Base-by-base conservation (phyloP, 1,140 invertebrate species). In the Drosophila lini region DNA sequence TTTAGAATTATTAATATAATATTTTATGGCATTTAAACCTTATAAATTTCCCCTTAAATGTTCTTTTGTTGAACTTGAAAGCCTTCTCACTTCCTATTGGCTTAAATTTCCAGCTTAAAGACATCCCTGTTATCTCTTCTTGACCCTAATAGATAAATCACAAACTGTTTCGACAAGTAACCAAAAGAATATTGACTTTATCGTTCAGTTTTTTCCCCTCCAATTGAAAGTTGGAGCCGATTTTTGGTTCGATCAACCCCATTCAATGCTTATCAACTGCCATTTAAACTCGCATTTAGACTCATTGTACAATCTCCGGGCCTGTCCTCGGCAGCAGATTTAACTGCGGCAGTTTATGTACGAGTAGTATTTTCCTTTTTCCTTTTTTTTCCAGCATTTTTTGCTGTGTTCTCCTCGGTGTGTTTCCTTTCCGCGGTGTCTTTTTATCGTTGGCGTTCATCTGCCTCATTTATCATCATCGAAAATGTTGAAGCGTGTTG, bases 381-480 rank as follows among this genome's bases (percentile, higher is more conserved):
- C 44, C 44, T 60, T 63, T 41, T 32, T 32, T 28, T 42, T 71
- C 34, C 52, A 25, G 52, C 52, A 55, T 55, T 38, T 70, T 48
- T 55, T 34, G 36, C 42, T 36, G 63, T 25, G 52, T 71, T 41
- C 65, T 71, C 63, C 16, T 5, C 42, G 11, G 10, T 42, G 16
- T 65, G 45, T 32, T 63, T 55, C 60, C 45, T 68, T 65, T 42
- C 22, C 63, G 55, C 69, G 69, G 69, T 71, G 69, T 71, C 69
- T 60, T 77, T 78, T 77, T 77, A 78, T 78, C 75, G 75, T 77
- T 78, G 57, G 74, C 75, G 75, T 70, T 78, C 75, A 78, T 78
- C 75, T 78, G 75, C 74, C 75, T 78, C 75, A 78, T 78, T 78
- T 78, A 78, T 78, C 75, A 78, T 78, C 75, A 78, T 77, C 74